These are phyloP conservation scores for Hydropsyche tenuis DNA, from an alignment of 1,140 invertebrate species.

Conservation along the genomic window DNA sequence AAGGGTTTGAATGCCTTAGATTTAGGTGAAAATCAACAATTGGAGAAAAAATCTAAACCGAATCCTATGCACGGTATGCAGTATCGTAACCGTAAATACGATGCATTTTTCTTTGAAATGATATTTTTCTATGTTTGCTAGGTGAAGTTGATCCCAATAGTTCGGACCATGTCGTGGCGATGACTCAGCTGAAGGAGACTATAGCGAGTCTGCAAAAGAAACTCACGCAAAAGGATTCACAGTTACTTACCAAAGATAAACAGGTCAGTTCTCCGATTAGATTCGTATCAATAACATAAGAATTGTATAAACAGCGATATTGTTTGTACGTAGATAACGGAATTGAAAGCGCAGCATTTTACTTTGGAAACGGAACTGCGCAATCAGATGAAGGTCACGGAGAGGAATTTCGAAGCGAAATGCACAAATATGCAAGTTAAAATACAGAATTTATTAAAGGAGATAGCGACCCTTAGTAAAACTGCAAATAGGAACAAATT, in stretches of 20 bases:
- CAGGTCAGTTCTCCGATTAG: conserved; percentile 70
- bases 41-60: conserved; percentile 61
- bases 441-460: conserved; percentile 79
- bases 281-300: background rate
- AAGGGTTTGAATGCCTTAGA: conserved; percentile 62
- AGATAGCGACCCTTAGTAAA: conserved; percentile 85
- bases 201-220: conserved; percentile 93
- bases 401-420: conserved; percentile 83
- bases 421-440: conserved; percentile 79
- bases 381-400: conserved; percentile 80
- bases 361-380: conserved; percentile 85
- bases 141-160: conserved; percentile 81
- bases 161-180: conserved; percentile 92
- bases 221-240: conserved; percentile 82
- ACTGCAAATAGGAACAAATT: conserved; percentile 70
- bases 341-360: conserved; percentile 90
- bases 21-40: conserved; percentile 55
- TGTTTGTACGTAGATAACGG: conserved; percentile 75
- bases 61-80: conserved; percentile 59
- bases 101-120: background rate
- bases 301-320: background rate
- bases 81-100: background rate
- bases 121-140: conserved; percentile 44
- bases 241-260: conserved; percentile 89
- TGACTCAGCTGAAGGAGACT: conserved; percentile 93